A percentile compares a stretch with the other conserved stretches of the same genome.
phyloP scores from a whole-genome alignment of 2,113 vertebrate genomes.

The Myotis brandtii region DNA sequence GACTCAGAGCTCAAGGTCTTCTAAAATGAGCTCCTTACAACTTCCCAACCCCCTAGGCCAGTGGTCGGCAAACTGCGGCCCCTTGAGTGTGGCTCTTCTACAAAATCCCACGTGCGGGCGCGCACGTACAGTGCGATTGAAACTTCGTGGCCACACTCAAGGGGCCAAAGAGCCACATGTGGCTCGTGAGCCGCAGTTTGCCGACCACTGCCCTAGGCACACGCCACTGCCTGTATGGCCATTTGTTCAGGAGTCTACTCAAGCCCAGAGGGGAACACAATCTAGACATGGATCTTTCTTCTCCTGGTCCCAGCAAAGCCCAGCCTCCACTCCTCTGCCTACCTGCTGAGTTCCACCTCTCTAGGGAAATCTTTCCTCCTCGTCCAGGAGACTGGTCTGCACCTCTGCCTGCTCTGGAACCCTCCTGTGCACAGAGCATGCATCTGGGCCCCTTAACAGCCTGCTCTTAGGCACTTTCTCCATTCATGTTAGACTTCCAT shows the following conservation, averaged over 20 bases:
- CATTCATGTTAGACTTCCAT: neutral
- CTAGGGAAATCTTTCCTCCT: neutral
- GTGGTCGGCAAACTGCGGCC: too few species aligned
- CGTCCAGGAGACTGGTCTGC: neutral
- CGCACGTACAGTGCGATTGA: too few species aligned
- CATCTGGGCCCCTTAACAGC: neutral
- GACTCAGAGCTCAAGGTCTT: neutral
- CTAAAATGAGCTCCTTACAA: neutral
- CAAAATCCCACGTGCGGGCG: too few species aligned
- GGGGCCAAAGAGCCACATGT: too few species aligned
- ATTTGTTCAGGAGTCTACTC: neutral
- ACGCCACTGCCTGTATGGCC: neutral
- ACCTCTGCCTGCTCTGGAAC: neutral
- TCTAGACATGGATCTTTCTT: neutral
- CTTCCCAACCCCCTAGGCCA: neutral
- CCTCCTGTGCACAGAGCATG: rapidly evolving
- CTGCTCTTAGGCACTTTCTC: neutral
- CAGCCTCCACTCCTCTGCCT: neutral
- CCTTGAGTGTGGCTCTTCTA: too few species aligned
- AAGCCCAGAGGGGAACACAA: neutral
- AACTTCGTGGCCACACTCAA: too few species aligned
- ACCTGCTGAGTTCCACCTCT: neutral
- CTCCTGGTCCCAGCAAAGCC: neutral
- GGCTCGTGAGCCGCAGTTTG: too few species aligned
- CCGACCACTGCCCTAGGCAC: too few species aligned